Evolutionary conservation across 2,113 vertebrate genomes (phyloP), one percentile per base, ranked within the genome.

Genomic region (Melanostigma gelatinosum): DNA sequence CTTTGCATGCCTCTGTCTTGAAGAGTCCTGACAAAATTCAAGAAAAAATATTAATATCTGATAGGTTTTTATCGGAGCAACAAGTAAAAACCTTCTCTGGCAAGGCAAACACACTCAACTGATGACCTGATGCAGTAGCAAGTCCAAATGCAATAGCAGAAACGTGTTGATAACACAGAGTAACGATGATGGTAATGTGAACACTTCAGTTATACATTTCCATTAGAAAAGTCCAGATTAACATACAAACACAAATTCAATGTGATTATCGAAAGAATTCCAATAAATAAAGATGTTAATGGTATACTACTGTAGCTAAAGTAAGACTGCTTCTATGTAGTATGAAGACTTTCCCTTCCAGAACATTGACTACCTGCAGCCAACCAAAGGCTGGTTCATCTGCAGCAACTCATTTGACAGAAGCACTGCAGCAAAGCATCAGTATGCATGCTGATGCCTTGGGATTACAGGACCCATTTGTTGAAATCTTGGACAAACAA

Each of bases 401-500:
- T 72, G 79, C 75, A 61, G 62, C 52, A 15, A 71, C n/a, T 57
- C 24, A 65, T 71, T 71, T 58, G 32, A 54, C 52, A 60, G 55
- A 66, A 48, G 44, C 34, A 24, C 46, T 27, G 40, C 44, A 42
- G 42, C 58, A 69, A 46, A 50, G 68, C 66, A 70, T 85, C 65
- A 72, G 38, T 57, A 62, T 69, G 55, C 71, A 77, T 76, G 80
- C 78, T 82, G 79, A 85, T 82, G 69, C 67, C 22, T n/a, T 36
- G 32, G 71, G 71, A 83, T 86, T 82, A 70, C 48, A 77, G 68
- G 52, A 20, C 8, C 50, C 60, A 75, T 85, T 84, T 85, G 70
- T 52, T 57, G 36, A 76, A 74, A 75, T 84, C 77, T 54, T 79
- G 29, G n/a, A 68, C 38, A 65, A 78, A 87, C 68, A 88, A 76